These are phyloP conservation scores for Zootermopsis nevadensis DNA, from an alignment of 2,888 invertebrate species.

Conservation along the genomic window DNA sequence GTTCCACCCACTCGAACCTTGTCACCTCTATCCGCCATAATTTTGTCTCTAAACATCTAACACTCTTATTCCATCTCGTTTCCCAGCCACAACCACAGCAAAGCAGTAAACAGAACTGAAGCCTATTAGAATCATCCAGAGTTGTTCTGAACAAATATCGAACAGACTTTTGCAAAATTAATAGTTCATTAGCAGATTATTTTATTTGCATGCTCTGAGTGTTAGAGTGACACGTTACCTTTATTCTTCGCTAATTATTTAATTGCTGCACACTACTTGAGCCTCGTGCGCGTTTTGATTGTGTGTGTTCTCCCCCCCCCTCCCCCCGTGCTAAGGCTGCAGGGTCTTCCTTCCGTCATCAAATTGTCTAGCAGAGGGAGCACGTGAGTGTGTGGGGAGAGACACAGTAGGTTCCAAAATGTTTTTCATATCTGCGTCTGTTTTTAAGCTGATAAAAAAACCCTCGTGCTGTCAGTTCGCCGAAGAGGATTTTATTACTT, in stretches of 20 bases:
- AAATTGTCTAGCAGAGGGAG: conserved; percentile 37
- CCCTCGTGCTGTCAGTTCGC: no score
- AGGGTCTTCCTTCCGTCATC: conserved; percentile 37
- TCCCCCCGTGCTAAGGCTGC: neutral
- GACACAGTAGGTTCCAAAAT: neutral
- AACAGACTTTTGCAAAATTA: neutral
- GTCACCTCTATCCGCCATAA: no score
- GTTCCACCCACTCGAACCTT: no score
- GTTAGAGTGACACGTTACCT: neutral
- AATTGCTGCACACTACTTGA: neutral
- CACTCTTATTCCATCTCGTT: no score
- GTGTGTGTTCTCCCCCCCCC: neutral
- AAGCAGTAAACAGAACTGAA: no score
- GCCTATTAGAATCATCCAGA: no score
- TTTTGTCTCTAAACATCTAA: no score
- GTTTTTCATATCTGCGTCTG: no score
- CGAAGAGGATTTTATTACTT: no score
- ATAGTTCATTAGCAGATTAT: conserved; percentile 23
- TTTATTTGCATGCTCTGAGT: neutral
- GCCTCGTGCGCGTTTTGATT: neutral
- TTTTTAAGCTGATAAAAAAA: no score
- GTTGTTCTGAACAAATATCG: neutral
- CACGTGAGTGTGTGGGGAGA: conserved; percentile 19
- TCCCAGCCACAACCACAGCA: no score
- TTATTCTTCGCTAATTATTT: neutral